Conservation (phyloP, 2,113 vertebrate genomes). For the Indicator indicator region DNA sequence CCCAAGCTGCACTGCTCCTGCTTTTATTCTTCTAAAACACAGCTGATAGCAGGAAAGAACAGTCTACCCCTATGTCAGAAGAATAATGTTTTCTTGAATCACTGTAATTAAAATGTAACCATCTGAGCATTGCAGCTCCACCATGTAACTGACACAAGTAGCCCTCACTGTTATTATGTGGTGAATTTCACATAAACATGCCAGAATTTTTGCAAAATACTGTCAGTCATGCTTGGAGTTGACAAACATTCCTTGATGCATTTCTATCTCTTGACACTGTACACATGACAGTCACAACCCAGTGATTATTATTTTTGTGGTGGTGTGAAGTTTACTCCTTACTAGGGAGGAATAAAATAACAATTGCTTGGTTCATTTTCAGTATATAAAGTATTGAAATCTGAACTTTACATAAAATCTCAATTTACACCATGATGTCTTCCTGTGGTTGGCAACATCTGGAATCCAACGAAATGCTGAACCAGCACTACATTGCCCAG, state of each 20-base stretch:
- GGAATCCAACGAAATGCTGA: background rate
- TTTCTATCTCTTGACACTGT: background rate
- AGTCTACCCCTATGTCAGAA: background rate
- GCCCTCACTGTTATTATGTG: background rate
- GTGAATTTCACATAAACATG: background rate
- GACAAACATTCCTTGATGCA: background rate
- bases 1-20: background rate
- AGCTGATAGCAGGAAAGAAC: slow-evolving; percentile 11
- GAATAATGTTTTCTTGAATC: background rate
- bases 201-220: background rate
- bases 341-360: background rate
- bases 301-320: background rate
- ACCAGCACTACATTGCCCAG: background rate
- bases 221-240: background rate
- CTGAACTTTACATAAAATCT: background rate
- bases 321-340: background rate
- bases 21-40: background rate
- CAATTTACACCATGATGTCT: background rate
- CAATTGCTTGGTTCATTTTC: background rate
- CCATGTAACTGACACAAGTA: background rate
- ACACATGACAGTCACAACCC: background rate
- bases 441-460: background rate
- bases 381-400: background rate
- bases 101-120: slow-evolving; percentile 16
- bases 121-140: background rate